Evolutionary conservation across 2,797 vertebrate species (phyloP).

Genomic region (Myotis planiceps): DNA sequence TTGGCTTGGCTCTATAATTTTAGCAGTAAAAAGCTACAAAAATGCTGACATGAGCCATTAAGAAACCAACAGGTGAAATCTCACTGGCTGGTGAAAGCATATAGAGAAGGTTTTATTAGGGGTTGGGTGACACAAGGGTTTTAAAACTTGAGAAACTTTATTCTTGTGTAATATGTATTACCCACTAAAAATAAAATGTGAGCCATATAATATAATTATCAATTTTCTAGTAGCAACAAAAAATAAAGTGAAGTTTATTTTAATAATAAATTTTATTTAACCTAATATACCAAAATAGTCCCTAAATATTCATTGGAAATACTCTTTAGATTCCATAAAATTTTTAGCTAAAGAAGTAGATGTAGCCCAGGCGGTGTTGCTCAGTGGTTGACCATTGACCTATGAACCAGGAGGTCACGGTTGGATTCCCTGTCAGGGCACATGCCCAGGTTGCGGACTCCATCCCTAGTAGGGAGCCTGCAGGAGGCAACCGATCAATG

Average conservation of each 20-base stretch:
- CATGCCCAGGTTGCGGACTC: too few species aligned
- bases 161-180: background rate
- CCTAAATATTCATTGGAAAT: conserved; percentile 43
- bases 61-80: conserved; percentile 16
- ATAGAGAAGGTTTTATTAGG: background rate
- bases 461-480: too few species aligned
- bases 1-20: background rate
- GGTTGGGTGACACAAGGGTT: background rate
- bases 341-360: background rate
- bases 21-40: background rate
- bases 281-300: background rate
- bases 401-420: too few species aligned
- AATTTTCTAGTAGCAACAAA: background rate
- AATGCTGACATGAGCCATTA: background rate
- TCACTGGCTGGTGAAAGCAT: background rate
- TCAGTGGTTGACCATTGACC: too few species aligned
- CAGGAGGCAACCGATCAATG: too few species aligned
- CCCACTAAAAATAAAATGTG: background rate
- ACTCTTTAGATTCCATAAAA: background rate
- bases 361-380: too few species aligned
- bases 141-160: conserved; percentile 12
- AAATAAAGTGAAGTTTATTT: background rate
- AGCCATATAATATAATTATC: background rate
- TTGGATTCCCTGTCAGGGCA: too few species aligned
- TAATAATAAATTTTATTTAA: background rate